phyloP scores from a whole-genome alignment of 2,113 vertebrate genomes.

The Jacana jacana region DNA sequence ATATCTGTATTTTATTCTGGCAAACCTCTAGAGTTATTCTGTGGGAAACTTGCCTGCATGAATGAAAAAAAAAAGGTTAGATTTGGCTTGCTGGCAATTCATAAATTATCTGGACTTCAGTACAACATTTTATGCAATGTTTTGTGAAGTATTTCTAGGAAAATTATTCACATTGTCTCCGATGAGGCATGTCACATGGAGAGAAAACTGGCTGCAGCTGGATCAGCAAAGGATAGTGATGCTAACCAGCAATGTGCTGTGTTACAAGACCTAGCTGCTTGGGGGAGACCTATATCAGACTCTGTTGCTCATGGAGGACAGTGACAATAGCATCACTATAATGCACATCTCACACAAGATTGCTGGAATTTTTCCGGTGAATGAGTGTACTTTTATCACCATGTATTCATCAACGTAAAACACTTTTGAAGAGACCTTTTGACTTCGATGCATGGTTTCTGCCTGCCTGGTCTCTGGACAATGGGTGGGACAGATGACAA shows the following conservation, averaged over 20 bases:
- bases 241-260: neutral
- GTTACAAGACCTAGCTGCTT: neutral
- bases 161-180: neutral
- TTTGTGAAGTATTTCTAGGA: slow-evolving; percentile 27
- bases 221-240: neutral
- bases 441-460: neutral
- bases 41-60: neutral
- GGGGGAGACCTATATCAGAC: neutral
- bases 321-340: neutral
- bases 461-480: neutral
- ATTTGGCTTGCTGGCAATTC: neutral
- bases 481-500: neutral
- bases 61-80: neutral
- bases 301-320: neutral
- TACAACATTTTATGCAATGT: neutral
- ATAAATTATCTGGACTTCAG: slow-evolving; percentile 9
- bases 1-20: neutral
- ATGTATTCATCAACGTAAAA: neutral
- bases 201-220: neutral
- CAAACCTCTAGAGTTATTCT: neutral
- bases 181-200: neutral
- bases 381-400: neutral
- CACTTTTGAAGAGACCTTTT: neutral
- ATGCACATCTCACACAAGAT: neutral
- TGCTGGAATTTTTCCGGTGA: neutral